Evolutionary conservation across 2,888 invertebrate genomes (phyloP).

Genomic region (Epiblema foenella): DNA sequence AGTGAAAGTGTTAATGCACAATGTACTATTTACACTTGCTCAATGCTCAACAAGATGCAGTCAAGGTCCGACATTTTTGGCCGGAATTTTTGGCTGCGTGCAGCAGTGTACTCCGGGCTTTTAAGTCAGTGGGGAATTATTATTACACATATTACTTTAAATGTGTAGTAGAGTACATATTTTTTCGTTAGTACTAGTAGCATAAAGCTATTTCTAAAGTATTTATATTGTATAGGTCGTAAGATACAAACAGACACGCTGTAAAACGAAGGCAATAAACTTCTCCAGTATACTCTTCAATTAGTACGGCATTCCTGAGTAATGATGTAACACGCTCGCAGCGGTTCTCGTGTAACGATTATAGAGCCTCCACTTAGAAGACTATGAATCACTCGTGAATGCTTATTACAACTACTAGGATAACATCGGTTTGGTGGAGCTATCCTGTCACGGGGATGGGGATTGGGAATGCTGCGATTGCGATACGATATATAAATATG

Average conservation of each 20-base stretch:
- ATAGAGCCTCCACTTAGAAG: constrained; percentile 50
- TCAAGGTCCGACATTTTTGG: too few relatives aligned
- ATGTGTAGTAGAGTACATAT: too few relatives aligned
- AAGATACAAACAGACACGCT: constrained; percentile 34
- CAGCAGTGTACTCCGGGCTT: too few relatives aligned
- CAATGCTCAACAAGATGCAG: too few relatives aligned
- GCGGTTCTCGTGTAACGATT: constrained; percentile 53
- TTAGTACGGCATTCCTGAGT: constrained; percentile 67
- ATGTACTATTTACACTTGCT: too few relatives aligned
- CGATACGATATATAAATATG: background rate
- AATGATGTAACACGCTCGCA: constrained; percentile 59
- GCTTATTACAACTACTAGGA: constrained; percentile 43
- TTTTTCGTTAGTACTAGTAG: background rate
- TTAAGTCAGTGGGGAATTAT: too few relatives aligned
- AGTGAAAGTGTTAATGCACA: too few relatives aligned
- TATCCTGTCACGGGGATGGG: constrained; percentile 19
- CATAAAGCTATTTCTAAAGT: constrained; percentile 17
- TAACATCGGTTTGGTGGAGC: constrained; percentile 41
- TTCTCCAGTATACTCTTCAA: constrained; percentile 56
- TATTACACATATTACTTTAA: too few relatives aligned
- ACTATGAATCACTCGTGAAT: constrained; percentile 39
- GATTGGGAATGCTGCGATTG: background rate
- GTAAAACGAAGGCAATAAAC: constrained; percentile 53
- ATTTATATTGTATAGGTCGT: constrained; percentile 31
- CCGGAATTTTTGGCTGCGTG: too few relatives aligned